Base-by-base conservation (phyloP, 2,888 invertebrate species). In the Tupiocoris notatus region DNA sequence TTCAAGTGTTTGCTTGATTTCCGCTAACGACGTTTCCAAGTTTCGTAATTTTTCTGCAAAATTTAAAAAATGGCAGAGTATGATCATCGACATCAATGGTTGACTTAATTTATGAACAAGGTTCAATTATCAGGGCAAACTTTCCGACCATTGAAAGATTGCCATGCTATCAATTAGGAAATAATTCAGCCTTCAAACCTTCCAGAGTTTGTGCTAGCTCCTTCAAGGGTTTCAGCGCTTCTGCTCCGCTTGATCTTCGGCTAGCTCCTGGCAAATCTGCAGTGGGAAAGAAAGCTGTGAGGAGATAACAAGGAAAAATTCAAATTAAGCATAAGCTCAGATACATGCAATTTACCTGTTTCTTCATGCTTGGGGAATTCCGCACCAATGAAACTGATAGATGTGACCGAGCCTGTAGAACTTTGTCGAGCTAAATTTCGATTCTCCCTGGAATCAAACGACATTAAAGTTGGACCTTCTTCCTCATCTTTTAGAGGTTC, bases 41-140 rank as follows among this genome's bases (percentile, higher is more conserved):
- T 58, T 70, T n/a, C n/a, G 23, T 16, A 70, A 61, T 59, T 70
- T 70, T 6, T 59, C 70, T 70, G 59, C 23, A 70, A 59, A 2
- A 17, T 39, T 16, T 1, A 18, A 65, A 63, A 1, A 65, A 25
- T 23, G n/a, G n/a, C n/a, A n/a, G n/a, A n/a, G n/a, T n/a, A n/a
- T n/a, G n/a, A n/a, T n/a, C n/a, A n/a, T n/a, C n/a, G n/a, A n/a
- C n/a, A n/a, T n/a, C n/a, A n/a, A n/a, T n/a, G n/a, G n/a, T n/a
- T n/a, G n/a, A n/a, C n/a, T n/a, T n/a, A n/a, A n/a, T n/a, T n/a
- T n/a, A n/a, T n/a, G n/a, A n/a, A n/a, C 17, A 58, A 3, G 58
- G 56, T 7, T 58, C 18, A n/a, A n/a, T n/a, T n/a, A n/a, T n/a
- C n/a, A n/a, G n/a, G n/a, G n/a, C n/a, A n/a, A n/a, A n/a, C n/a